phyloP scores from a whole-genome alignment of 2,797 vertebrate genomes.

The Tolypeutes matacus region DNA sequence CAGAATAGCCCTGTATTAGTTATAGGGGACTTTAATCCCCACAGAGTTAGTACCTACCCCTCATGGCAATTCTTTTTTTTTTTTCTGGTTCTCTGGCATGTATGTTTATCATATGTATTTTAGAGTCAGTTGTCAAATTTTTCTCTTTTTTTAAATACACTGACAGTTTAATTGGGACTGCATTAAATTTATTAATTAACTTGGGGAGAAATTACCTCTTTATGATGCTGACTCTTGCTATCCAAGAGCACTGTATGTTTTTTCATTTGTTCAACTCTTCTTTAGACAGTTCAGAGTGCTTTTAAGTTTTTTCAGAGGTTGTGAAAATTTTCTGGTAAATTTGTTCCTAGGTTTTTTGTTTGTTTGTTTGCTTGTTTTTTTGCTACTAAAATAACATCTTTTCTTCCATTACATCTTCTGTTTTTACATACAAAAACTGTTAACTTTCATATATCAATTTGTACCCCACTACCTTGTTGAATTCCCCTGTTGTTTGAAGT shows the following conservation, averaged over 20 bases:
- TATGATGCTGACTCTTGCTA: background rate
- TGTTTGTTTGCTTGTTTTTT: too few relatives aligned
- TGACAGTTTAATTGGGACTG: background rate
- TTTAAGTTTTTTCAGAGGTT: background rate
- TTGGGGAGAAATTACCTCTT: background rate
- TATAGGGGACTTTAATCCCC: background rate
- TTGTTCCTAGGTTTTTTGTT: background rate
- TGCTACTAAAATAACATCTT: background rate
- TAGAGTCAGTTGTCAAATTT: background rate
- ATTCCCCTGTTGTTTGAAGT: background rate
- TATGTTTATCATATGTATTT: background rate
- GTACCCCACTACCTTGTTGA: background rate
- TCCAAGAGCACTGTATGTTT: background rate
- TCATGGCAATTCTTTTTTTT: background rate
- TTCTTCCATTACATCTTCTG: background rate
- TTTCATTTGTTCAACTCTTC: background rate
- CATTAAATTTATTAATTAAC: background rate
- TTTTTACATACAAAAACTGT: background rate
- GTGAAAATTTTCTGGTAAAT: background rate
- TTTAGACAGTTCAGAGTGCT: background rate
- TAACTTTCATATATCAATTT: background rate
- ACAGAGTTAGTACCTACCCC: fast-evolving
- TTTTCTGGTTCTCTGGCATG: background rate
- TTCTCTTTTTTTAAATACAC: background rate
- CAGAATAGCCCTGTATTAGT: background rate